phyloP scores from a whole-genome alignment of 2,888 invertebrate species.

The Hoplodrina blanda region DNA sequence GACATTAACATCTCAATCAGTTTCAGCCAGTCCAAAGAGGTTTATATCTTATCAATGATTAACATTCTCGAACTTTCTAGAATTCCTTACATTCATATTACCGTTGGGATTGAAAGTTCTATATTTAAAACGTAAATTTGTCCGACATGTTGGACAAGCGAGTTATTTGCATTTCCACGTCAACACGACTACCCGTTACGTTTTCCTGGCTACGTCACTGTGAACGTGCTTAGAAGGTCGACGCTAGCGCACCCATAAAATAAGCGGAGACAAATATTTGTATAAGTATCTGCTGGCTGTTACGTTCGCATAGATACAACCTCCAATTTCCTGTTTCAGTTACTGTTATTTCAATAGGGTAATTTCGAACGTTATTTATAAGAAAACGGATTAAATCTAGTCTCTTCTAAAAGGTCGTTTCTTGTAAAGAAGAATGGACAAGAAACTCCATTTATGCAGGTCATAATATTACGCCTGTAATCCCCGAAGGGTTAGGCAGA shows the following conservation, averaged over 20 bases:
- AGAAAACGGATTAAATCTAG: too few species aligned
- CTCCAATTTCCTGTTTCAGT: too few species aligned
- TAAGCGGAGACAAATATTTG: slow-evolving; percentile 34
- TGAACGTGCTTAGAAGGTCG: slow-evolving; percentile 47
- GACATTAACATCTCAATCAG: neutral
- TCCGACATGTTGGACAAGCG: slow-evolving; percentile 36
- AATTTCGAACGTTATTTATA: too few species aligned
- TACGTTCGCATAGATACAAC: neutral
- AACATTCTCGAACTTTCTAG: slow-evolving; percentile 34
- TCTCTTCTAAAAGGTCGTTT: too few species aligned
- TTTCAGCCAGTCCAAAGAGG: neutral
- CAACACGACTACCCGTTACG: slow-evolving; percentile 52
- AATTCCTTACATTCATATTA: slow-evolving; percentile 17
- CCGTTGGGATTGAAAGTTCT: slow-evolving; percentile 41
- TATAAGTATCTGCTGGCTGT: neutral
- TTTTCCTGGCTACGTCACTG: slow-evolving; percentile 53
- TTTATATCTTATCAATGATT: neutral
- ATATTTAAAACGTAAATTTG: slow-evolving; percentile 60
- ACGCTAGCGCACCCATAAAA: slow-evolving; percentile 39
- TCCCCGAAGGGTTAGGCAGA: too few species aligned
- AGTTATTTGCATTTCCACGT: slow-evolving; percentile 57
- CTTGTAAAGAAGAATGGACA: too few species aligned
- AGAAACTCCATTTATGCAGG: too few species aligned
- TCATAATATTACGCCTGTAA: too few species aligned
- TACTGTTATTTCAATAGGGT: too few species aligned